A percentile compares a stretch with the other conserved stretches of the same genome.
phyloP scores from a whole-genome alignment of 1,140 invertebrate species.

The Pseudomyrmex cubaensis region DNA sequence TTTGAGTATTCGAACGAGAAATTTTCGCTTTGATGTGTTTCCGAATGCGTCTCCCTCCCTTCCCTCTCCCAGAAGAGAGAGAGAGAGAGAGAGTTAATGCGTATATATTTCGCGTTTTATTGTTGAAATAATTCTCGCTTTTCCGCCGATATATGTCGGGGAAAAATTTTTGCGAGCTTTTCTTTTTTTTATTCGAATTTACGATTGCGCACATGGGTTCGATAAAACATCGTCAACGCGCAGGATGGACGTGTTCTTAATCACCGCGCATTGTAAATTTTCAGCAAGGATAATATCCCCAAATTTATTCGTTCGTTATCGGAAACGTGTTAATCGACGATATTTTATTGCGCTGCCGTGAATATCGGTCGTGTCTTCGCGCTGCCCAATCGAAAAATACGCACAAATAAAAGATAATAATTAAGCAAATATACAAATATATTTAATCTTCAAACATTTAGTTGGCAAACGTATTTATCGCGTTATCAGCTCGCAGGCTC shows the following conservation, averaged over 20 bases:
- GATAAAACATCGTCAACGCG: slow-evolving; percentile 5
- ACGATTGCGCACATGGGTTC: neutral
- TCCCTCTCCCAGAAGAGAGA: too few species aligned
- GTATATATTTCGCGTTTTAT: too few species aligned
- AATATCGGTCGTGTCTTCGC: neutral
- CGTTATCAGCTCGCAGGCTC: neutral
- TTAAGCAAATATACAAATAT: slow-evolving; percentile 28
- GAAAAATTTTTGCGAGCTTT: too few species aligned
- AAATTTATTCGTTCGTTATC: neutral
- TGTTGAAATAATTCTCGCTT: too few species aligned
- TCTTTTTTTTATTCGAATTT: neutral
- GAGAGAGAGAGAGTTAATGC: too few species aligned
- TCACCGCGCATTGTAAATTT: neutral
- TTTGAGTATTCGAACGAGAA: neutral
- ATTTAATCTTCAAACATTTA: slow-evolving; percentile 26
- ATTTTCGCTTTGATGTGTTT: neutral
- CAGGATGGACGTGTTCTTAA: neutral
- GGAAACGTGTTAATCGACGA: neutral
- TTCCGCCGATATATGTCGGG: too few species aligned
- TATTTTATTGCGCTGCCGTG: slow-evolving; percentile 21
- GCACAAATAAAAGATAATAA: slow-evolving; percentile 10
- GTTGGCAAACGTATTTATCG: neutral
- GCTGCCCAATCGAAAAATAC: slow-evolving; percentile 18
- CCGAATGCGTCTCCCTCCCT: neutral
- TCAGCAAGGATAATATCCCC: neutral